Evolutionary conservation across 2,888 invertebrate species (phyloP).

Genomic region (Vanessa cardui): DNA sequence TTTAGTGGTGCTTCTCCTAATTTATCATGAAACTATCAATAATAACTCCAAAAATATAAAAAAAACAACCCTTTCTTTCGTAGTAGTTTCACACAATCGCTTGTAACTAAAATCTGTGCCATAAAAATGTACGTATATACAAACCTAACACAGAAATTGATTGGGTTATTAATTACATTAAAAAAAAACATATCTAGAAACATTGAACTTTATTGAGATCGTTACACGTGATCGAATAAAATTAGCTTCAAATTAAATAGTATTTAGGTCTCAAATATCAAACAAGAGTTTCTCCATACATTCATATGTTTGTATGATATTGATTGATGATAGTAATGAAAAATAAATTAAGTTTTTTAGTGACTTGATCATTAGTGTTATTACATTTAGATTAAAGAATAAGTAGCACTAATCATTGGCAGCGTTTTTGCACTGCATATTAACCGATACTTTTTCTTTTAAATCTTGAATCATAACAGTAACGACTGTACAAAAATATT

Average conservation of each 20-base stretch:
- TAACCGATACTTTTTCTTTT: too few species aligned
- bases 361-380: neutral
- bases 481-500: too few species aligned
- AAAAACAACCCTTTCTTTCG: too few species aligned
- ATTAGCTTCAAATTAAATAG: neutral
- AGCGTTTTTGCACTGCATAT: neutral
- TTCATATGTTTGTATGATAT: neutral
- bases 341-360: slow-evolving; percentile 5
- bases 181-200: neutral
- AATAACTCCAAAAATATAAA: too few species aligned
- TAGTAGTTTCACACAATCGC: too few species aligned
- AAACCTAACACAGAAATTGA: too few species aligned
- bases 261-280: slow-evolving; percentile 1
- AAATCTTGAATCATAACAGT: too few species aligned
- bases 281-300: neutral
- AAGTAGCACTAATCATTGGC: neutral
- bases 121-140: too few species aligned
- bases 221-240: neutral
- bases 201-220: neutral
- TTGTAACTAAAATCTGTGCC: too few species aligned
- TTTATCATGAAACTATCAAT: too few species aligned
- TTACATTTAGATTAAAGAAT: neutral
- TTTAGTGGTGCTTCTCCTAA: too few species aligned
- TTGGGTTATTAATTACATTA: neutral
- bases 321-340: neutral